Percentiles rank a stretch among this genome's conserved stretches.
These are phyloP conservation scores for Atethmia centrago DNA, from an alignment of 2,888 invertebrate genomes.

Conservation along the genomic window DNA sequence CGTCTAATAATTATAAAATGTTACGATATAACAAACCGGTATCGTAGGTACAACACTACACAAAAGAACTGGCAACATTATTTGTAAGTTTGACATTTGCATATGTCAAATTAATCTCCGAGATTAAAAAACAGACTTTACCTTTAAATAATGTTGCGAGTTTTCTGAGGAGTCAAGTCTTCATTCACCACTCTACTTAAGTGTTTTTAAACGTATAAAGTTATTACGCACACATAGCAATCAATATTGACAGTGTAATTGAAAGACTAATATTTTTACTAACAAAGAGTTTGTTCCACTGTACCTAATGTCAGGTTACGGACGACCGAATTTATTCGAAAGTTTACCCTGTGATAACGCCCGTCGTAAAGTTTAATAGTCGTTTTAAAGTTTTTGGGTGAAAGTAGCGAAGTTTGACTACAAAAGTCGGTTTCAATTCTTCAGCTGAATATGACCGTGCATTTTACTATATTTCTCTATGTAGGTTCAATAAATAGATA, in stretches of 20 bases:
- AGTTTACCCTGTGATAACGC: conserved; percentile 78
- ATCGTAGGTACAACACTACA: too few species aligned
- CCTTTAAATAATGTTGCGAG: background rate
- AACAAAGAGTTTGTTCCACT: background rate
- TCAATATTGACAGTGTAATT: accelerated
- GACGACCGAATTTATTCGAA: conserved; percentile 87
- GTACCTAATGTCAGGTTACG: conserved; percentile 80
- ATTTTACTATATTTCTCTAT: conserved; percentile 24
- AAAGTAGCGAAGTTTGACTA: conserved; percentile 63
- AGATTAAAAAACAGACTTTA: too few species aligned
- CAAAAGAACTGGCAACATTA: too few species aligned
- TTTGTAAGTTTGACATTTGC: too few species aligned
- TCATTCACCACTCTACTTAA: too few species aligned
- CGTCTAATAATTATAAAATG: too few species aligned
- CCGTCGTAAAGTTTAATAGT: conserved; percentile 81
- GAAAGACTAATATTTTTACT: background rate
- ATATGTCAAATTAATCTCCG: too few species aligned
- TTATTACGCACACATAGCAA: too few species aligned
- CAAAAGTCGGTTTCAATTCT: conserved; percentile 53
- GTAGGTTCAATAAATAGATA: background rate
- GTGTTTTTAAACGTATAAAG: background rate
- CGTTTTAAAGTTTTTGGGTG: conserved; percentile 75
- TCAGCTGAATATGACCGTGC: conserved; percentile 28
- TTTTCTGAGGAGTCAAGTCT: background rate
- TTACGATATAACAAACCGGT: too few species aligned